Base-by-base conservation (phyloP, 2,113 vertebrate genomes). In the Tapirus terrestris region DNA sequence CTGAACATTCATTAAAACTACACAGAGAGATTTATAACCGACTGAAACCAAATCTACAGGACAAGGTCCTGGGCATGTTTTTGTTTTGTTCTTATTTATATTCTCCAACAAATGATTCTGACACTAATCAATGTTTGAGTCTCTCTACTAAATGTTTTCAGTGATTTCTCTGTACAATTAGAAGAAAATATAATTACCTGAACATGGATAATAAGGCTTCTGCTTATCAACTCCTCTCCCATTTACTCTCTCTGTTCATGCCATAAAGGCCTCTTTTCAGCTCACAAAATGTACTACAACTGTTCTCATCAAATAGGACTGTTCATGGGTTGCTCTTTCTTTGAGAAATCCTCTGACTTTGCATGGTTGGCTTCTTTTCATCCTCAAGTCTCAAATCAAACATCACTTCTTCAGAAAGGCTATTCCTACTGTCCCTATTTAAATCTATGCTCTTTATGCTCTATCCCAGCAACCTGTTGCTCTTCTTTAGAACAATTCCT, bases 111-210 rank as follows among this genome's bases (percentile, higher is more conserved):
- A 61, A 72, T 88, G 3, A 88, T 39, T 70, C 61, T 60, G 39
- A 51, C 70, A 25, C 31, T 87, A 17, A 80, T 70, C 31, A 87
- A 29, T 61, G 43, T 70, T 48, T 80, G 72, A 68, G 36, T 68
- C 48, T 45, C 48, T 76, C 81, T 63, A 53, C 27, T 93, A 36
- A 65, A 80, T 60, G 23, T 36, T 87, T 68, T 87, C 75, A 79
- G 29, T 70, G 29, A n/a, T 12, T 31, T 68, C 23, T 87, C 61
- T 70, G 87, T 58, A 23, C n/a, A 43, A 79, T 77, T 29, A 79
- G 36, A 79, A 94, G 58, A n/a, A 94, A 79, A 87, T 17, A 80
- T 31, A 88, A 70, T 80, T 94, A 94, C 12, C 53, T 39, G 51
- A 61, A 39, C 53, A 61, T 31, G 33, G 23, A 94, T 70, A 70